Evolutionary conservation across 2,888 invertebrate species (phyloP).

Genomic region (Bombylius major): DNA sequence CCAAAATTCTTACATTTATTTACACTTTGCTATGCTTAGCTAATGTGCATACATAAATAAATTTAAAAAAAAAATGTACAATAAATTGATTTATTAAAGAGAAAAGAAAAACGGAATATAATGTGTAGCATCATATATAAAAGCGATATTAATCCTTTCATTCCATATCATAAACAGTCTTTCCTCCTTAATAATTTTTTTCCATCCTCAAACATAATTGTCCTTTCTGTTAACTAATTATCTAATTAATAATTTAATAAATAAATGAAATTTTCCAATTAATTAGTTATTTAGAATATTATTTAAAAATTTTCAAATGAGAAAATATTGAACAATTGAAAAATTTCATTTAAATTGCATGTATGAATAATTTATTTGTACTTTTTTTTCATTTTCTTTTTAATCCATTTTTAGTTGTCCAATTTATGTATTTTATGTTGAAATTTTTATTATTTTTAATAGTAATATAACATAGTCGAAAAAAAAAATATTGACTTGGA

Average conservation of each 20-base stretch:
- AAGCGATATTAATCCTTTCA: background rate
- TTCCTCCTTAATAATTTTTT: background rate
- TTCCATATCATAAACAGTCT: background rate
- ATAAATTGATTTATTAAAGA: background rate
- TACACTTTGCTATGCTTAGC: background rate
- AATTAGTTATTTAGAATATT: too few relatives aligned
- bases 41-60: background rate
- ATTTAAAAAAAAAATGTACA: background rate
- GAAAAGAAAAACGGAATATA: background rate
- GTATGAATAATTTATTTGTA: too few relatives aligned
- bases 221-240: conserved; percentile 17
- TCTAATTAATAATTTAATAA: conserved; percentile 16
- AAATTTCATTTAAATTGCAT: too few relatives aligned
- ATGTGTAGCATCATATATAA: background rate
- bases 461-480: too few relatives aligned
- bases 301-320: too few relatives aligned
- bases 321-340: too few relatives aligned
- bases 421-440: too few relatives aligned
- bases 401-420: too few relatives aligned
- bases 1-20: background rate
- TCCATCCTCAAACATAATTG: conserved; percentile 4
- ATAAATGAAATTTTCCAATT: conserved; percentile 6
- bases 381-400: too few relatives aligned
- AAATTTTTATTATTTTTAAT: too few relatives aligned
- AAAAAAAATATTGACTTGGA: too few relatives aligned